Conservation (phyloP, 2,797 vertebrate species). For the Aviceda cuculoides region DNA sequence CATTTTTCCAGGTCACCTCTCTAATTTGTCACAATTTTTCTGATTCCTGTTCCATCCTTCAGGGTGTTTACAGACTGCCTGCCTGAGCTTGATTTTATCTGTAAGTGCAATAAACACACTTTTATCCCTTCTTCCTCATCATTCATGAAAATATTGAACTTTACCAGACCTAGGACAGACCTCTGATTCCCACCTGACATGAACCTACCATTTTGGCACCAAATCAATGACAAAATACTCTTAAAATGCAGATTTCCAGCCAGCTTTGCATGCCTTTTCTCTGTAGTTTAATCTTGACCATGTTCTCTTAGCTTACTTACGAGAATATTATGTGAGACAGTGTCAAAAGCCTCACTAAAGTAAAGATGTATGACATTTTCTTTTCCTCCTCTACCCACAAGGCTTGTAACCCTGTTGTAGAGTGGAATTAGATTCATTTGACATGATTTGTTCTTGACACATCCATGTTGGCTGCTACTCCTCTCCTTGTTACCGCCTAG, state of each 20-base stretch:
- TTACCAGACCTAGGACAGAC: neutral
- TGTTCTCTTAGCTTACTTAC: neutral
- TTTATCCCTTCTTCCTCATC: neutral
- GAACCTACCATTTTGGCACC: neutral
- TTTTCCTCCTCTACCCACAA: neutral
- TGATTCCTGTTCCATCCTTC: neutral
- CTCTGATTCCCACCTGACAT: neutral
- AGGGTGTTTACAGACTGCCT: neutral
- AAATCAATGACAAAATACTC: neutral
- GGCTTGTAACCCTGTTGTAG: neutral
- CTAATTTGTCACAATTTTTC: neutral
- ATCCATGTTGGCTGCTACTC: neutral
- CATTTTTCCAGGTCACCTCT: neutral
- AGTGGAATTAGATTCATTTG: neutral
- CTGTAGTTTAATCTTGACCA: neutral
- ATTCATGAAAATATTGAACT: neutral
- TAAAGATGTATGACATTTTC: neutral
- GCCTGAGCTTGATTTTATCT: neutral
- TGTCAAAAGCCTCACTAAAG: neutral
- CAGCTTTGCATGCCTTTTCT: neutral
- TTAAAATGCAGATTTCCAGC: neutral
- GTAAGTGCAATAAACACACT: neutral
- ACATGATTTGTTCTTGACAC: neutral
- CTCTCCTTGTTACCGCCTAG: neutral
- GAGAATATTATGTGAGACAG: neutral